Base-by-base conservation (phyloP, 2,797 vertebrate genomes). In the Holocentrus rufus region DNA sequence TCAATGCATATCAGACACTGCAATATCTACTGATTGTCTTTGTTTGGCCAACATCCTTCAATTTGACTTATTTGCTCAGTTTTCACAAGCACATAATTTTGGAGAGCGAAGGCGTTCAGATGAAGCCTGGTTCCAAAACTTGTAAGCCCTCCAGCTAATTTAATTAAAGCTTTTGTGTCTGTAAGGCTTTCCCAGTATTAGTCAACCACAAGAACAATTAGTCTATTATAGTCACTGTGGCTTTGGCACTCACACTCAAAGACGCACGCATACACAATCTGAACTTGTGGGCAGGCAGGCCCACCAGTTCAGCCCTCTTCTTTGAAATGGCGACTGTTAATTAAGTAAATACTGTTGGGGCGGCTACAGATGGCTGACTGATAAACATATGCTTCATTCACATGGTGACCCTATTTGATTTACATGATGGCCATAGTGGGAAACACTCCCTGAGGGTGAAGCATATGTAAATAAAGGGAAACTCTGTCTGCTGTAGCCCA, bases 71-170 rank as follows among this genome's bases (percentile, higher is more conserved):
- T 4, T 42, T 42, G 54, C 22, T 56, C 9, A 65, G 54, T 73
- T 82, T 76, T 65, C 57, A 72, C 61, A 69, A 79, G 84, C 60
- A 58, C 64, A 55, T 36, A 61, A 13, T 73, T 42, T 42, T 42
- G 39, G 39, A 73, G 68, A n/a, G 66, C 64, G 57, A 49, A 47
- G 11, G 47, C 60, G 62, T 80, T 61, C 30, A 22, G 52, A 30
- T 52, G 49, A 42, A 85, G 62, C 74, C 20, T 31, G 77, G 69
- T 69, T 76, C 73, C 77, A 55, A 56, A 80, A 85, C 76, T 76
- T 83, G 77, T 78, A 77, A 82, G 85, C 62, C 63, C 44, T 80
- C 74, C 77, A 76, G 70, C 69, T 85, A 85, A 86, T 86, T 91
- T 89, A 85, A 91, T 90, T 79, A 82, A 69, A 84, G 76, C 69